Evolutionary conservation across 2,888 invertebrate genomes (phyloP), one percentile per base, ranked within the genome.

Genomic region (Chrysolina oricalcia): DNA sequence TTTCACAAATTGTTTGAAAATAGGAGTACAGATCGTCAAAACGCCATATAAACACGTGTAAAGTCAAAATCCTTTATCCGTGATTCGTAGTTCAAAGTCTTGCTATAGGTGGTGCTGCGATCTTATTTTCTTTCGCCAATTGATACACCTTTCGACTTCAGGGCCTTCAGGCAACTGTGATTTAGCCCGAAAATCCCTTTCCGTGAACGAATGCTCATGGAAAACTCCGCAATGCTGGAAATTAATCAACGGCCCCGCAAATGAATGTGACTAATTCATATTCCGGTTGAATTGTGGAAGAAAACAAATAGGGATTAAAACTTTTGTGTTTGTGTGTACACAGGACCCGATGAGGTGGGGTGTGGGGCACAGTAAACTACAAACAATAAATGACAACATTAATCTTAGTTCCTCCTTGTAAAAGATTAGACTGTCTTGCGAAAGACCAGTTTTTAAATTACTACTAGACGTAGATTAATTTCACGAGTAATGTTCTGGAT

Each of bases 401-500:
- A 63, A 70, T 63, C 70, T 70, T 17, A 46, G 40, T 35, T 40
- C 48, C 48, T 48, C n/a, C 63, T 46, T 64, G 70, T 63, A 10
- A 63, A 62, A 70, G 70, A 70, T 63, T 63, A 48, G 48, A 70
- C 11, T 46, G 63, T 63, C 62, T 62, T 13, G 56, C 8, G 41
- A 41, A 53, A 41, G 35, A 35, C 21, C 23, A 9, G 21, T 53
- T 68, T 68, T 40, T 40, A 17, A 53, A 68, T 35, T 50, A 50
- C 68, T 27, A 15, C 40, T 35, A 40, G 19, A 53, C 40, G 15
- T 5, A 41, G 48, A 66, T 66, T 19, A 46, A 48, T 48, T 66
- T 46, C 66, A 66, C 23, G 17, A 35, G 27, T 15, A 11, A 46
- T 64, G 15, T 21, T 41, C 17, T 13, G 19, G 17, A 65, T 41